Base-by-base conservation (phyloP, 2,888 invertebrate species). In the Alloplasta piceator region DNA sequence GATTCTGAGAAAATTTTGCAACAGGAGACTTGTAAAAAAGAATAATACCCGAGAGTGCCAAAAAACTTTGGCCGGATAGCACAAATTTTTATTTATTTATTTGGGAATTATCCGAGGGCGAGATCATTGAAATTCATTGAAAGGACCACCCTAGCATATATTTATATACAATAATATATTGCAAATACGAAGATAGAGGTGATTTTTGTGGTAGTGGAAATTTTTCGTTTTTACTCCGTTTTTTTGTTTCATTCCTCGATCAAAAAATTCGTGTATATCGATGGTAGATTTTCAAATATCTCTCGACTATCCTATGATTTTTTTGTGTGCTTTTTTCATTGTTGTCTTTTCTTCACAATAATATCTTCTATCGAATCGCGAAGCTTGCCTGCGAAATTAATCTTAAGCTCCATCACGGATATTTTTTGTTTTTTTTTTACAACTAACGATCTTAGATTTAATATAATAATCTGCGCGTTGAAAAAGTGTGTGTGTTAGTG, bases 391-490 rank as follows among this genome's bases (percentile, higher is more conserved):
- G 50, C 41, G 14, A 4, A 67, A 41, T 74, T 56, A 26, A 36
- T 10, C 46, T 10, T 70, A 4, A 52, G 12, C 39, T 38, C 64
- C 26, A 26, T 2, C 26, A 26, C 26, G 26, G 26, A 26, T 26
- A 26, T 58, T 39, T 26, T 74, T 56, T 36, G 6, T 43, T 52
- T 26, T 41, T 12, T 12, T 41, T 63, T 52, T 63, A 72, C 43
- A 52, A 70, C 50, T 61, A 75, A 79, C 70, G 70, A 67, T 56
- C 41, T 55, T 77, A 77, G 46, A 26, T 36, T 73, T 71, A 41
- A 79, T 80, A 80, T 46, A 77, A 80, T 78, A 75, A 80, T 61
- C 36, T 78, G 78, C 70, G 74, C 41, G 67, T 75, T 80, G 46
- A 39, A 63, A 81, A 78, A 66, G 64, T 78, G 26, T 26, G 1